Base-by-base conservation (phyloP, 2,113 vertebrate species). In the Morphnarchus princeps region DNA sequence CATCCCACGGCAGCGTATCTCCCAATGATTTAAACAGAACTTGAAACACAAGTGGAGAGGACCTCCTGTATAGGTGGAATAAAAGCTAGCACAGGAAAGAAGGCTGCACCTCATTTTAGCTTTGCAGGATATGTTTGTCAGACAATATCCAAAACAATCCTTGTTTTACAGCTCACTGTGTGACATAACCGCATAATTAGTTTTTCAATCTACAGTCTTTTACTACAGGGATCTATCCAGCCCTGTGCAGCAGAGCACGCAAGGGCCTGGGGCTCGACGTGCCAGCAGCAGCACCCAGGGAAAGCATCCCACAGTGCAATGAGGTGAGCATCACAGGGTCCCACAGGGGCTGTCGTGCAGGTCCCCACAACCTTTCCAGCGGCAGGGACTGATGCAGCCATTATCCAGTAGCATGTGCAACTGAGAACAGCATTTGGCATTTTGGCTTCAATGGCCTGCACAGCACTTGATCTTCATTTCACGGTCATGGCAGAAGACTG, bases 161-260 rank as follows among this genome's bases (percentile, higher is more conserved):
- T 58, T 67, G 19, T 12, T 83, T 91, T 15, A 80, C 62, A 89
- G 29, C 26, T 86, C 66, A 36, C 40, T 77, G 34, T 59, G 49
- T 52, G 63, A 81, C 18, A 26, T 24, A 73, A 52, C 15, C 0
- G 0, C 16, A 4, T n/a, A 29, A 77, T 42, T 29, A 0, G 2
- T 11, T 69, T 59, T 89, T 80, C 0, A 0, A 10, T 32, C 32
- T 21, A 26, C 28, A 38, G 1, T 29, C 38, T 55, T 69, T 61
- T 47, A 52, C 43, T 17, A 63, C 25, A 58, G 36, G 59, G 25
- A 88, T 67, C 25, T 66, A 10, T 38, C 21, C 43, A 62, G 38
- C 45, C 50, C 54, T 57, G 45, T 28, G 38, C 4, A 2, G 36
- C 79, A 87, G 45, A 52, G 61, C 42, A 34, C 1, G 0, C 50